These are phyloP conservation scores for Odontesthes bonariensis DNA, from an alignment of 2,113 vertebrate genomes.

Conservation along the genomic window DNA sequence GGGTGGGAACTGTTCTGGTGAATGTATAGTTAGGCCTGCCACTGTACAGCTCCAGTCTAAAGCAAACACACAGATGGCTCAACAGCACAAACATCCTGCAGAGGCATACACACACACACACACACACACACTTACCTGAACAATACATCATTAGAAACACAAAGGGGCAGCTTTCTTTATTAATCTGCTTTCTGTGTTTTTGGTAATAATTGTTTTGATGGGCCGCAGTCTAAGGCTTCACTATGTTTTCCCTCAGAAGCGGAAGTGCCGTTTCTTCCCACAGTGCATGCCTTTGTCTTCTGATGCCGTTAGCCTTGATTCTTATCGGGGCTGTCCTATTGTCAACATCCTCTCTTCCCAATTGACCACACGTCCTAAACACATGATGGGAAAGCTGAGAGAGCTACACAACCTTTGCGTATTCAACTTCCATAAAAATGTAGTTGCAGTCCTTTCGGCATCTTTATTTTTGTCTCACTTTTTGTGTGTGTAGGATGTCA, in stretches of 20 bases:
- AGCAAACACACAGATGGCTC: slow-evolving; percentile 66
- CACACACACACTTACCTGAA: background rate
- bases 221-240: slow-evolving; percentile 13
- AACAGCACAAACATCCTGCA: slow-evolving; percentile 68
- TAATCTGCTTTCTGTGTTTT: slow-evolving; percentile 44
- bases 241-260: slow-evolving; percentile 56
- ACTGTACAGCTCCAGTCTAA: slow-evolving; percentile 46
- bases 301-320: slow-evolving; percentile 55
- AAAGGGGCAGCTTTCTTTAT: slow-evolving; percentile 45
- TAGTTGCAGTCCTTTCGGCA: background rate
- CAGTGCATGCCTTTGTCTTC: slow-evolving; percentile 70
- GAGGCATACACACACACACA: slow-evolving; percentile 32
- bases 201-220: slow-evolving; percentile 47
- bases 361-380: slow-evolving; percentile 18
- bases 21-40: slow-evolving; percentile 26
- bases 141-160: slow-evolving; percentile 15
- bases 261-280: slow-evolving; percentile 62
- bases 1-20: slow-evolving; percentile 39
- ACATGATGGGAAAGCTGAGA: slow-evolving; percentile 12
- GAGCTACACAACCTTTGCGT: background rate
- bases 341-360: slow-evolving; percentile 68
- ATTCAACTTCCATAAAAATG: background rate
- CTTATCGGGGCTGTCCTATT: slow-evolving; percentile 63
- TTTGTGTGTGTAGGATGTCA: slow-evolving; percentile 19
- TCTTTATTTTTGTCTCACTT: background rate